Base-by-base conservation (phyloP, 2,113 vertebrate genomes). In the Lethenteron reissneri region DNA sequence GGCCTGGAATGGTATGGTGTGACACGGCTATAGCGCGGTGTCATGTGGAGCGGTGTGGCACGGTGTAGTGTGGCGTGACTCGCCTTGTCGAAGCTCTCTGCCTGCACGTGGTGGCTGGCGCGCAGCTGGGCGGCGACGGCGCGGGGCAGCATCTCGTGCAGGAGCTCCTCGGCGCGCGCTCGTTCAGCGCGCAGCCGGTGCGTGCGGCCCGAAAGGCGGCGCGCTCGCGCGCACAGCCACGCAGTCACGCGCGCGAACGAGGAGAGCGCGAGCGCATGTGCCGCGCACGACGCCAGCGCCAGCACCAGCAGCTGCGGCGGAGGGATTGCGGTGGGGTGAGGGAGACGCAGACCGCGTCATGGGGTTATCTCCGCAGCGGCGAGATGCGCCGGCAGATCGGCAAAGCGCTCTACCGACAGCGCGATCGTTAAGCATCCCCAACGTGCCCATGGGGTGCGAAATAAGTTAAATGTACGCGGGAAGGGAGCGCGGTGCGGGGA, bases 121-220 rank as follows among this genome's bases (percentile, higher is more conserved):
- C 88, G 80, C 0, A 91, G 82, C 78, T 92, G 88, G 74, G 81
- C 86, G 75, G 83, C 88, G 8, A 90, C 89, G 2, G 87, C 83
- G 73, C 86, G 90, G 12, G 89, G 89, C 74, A 92, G 56, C 88
- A 91, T 91, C 76, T 91, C 88, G 75, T 92, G 85, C 58, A 91
- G 76, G 59, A 92, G 86, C 58, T 92, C 83, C 75, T 92, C 88
- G 1, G 86, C 86, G 8, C 88, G 73, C 7, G 17, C 76, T 71
- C 86, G 78, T 78, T 91, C 84, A 58, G 71, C 79, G 72, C 81
- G 87, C 71, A 91, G 79, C 57, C 83, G 86, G 70, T 86, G 81
- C 0, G 85, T 85, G 77, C 79, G 84, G 71, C 87, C 81, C 75
- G 76, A 85, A 71, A 92, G 76, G 74, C 71, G 86, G 14, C 69